Evolutionary conservation across 2,113 vertebrate genomes (phyloP).

Genomic region (Entomyzon cyanotis): DNA sequence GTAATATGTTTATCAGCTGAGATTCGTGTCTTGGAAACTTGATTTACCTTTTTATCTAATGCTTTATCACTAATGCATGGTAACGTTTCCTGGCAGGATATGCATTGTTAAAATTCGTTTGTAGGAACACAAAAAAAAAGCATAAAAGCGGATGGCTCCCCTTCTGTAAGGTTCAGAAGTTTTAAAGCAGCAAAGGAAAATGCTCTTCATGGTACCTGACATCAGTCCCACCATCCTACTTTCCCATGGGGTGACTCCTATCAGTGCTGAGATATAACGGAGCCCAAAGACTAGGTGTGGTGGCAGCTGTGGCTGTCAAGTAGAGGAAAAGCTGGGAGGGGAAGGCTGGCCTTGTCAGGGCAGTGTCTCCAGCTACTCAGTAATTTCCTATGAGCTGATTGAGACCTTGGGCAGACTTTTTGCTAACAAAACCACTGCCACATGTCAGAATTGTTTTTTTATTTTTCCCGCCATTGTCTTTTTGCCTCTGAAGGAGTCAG

Average conservation of each 20-base stretch:
- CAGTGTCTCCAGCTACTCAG: conserved; percentile 18
- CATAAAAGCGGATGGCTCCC: background rate
- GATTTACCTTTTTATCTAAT: conserved; percentile 41
- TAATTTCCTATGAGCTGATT: conserved; percentile 57
- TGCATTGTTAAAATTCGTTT: conserved; percentile 50
- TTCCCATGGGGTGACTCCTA: conserved; percentile 62
- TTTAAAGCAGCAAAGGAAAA: conserved; percentile 25
- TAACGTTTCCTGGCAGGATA: conserved; percentile 70
- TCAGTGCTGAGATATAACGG: conserved; percentile 24
- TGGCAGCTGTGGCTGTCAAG: conserved; percentile 18
- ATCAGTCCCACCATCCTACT: conserved; percentile 33
- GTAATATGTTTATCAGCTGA: conserved; percentile 41
- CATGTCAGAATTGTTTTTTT: background rate
- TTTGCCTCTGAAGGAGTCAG: background rate
- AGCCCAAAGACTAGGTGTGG: conserved; percentile 62
- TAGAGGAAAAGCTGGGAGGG: conserved; percentile 70
- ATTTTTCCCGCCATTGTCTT: background rate
- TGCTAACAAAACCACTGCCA: background rate
- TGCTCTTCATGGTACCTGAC: conserved; percentile 39
- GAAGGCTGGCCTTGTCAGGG: conserved; percentile 58
- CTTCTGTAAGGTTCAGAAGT: conserved; percentile 31
- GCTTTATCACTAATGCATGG: conserved; percentile 51
- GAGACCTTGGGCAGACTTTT: conserved; percentile 38
- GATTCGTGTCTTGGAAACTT: conserved; percentile 4
- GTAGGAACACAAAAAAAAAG: background rate